Base-by-base conservation (phyloP, 2,888 invertebrate genomes). In the Candidula unifasciata region DNA sequence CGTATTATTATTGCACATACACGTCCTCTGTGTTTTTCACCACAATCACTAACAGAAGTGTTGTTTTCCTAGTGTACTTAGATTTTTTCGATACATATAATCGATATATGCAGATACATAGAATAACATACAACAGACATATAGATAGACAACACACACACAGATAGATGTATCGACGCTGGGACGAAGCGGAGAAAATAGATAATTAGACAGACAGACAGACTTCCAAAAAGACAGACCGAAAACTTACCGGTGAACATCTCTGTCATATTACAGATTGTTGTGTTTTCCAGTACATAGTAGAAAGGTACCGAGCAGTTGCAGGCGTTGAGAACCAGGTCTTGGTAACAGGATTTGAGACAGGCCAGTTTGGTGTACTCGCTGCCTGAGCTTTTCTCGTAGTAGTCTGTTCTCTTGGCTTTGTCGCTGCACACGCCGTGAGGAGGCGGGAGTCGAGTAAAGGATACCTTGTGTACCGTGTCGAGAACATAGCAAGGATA, bases 261-360 rank as follows among this genome's bases (percentile, higher is more conserved):
- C 35, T 88, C 85, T 13, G 85, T 84, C 82, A 86, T 84, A 54
- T 89, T 85, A 78, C 91, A 91, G 0, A 90, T 85, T 3, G 77
- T 78, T 0, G 68, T 66, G 3, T 87, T 88, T 1, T 85, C 69
- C 5, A 87, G 85, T 30, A 89, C 85, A 44, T 88, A 88, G 82
- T 89, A 91, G 35, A 86, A 74, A 2, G 91, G 86, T 18, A 88
- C 64, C 18, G 87, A 88, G 88, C 94, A 94, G n/a, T 88, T 88
- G 87, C 94, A 94, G 74, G 86, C 77, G 6, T 82, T 78, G 0
- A 90, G 87, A 21, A 93, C 89, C 73, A 89, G 88, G 69, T 89
- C 87, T 86, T 94, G 94, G 79, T 89, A 90, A 86, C 94, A 94
- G 18, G 92, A 91, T 83, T 93, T 93, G 82, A 93, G 89, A 87